Percentiles rank a stretch among this genome's conserved stretches.
Conservation (phyloP, 2,797 vertebrate species). For the Platalea minor region DNA sequence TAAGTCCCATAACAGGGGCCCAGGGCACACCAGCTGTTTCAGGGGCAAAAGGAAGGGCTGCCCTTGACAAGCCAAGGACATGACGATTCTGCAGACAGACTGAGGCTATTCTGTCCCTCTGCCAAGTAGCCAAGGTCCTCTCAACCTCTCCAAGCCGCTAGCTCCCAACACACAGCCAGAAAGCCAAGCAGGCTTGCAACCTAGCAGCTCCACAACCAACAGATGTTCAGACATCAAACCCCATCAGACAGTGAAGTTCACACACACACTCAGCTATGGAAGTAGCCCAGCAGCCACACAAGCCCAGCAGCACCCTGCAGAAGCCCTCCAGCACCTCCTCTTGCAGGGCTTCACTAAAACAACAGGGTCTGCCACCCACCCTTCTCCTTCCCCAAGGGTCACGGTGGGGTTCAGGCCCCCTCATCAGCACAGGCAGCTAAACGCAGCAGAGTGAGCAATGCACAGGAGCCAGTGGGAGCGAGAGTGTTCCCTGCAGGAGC, state of each 20-base stretch:
- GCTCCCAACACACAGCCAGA: not conserved
- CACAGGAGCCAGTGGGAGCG: not conserved
- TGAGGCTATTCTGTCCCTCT: conserved; percentile 49
- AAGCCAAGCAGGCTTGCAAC: not conserved
- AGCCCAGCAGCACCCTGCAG: not conserved
- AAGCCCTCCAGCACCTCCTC: not conserved
- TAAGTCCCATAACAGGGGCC: conserved; percentile 8
- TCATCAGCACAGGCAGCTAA: rapidly evolving
- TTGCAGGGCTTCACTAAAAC: not conserved
- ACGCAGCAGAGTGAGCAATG: rapidly evolving
- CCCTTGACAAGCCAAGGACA: conserved; percentile 63
- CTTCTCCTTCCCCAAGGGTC: not conserved
- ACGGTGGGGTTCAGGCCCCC: not conserved
- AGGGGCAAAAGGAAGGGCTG: conserved; percentile 49
- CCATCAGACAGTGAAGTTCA: not conserved
- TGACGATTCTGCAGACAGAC: not conserved
- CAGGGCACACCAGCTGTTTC: conserved; percentile 62
- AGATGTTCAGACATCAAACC: not conserved
- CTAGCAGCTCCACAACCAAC: not conserved
- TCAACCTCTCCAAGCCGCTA: not conserved
- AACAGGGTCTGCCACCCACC: not conserved
- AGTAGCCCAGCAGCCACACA: not conserved
- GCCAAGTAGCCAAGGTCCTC: conserved; percentile 57
- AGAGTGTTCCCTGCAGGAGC: not conserved
- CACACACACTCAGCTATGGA: not conserved